phyloP scores from a whole-genome alignment of 1,140 invertebrate species.

The Venturia canescens region DNA sequence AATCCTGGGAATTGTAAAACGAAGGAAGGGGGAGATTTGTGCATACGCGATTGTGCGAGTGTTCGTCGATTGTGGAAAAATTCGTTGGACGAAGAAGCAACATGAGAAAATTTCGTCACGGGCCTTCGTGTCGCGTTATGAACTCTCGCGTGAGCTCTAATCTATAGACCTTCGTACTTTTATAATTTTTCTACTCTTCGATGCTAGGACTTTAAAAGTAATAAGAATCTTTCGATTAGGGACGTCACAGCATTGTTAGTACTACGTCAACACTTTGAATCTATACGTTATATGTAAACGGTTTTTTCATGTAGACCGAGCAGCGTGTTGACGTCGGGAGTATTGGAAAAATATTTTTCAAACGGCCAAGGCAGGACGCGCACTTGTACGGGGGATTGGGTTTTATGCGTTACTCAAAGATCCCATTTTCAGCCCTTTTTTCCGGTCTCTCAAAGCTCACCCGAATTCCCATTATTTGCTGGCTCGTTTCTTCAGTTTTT shows the following conservation, averaged over 20 bases:
- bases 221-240: conserved; percentile 44
- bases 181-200: conserved; percentile 72
- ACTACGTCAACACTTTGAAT: conserved; percentile 26
- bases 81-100: background rate
- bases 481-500: no score
- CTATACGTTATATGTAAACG: conserved; percentile 5
- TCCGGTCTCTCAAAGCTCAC: no score
- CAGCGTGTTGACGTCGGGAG: no score
- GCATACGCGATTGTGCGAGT: background rate
- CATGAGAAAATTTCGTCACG: background rate
- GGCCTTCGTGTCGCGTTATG: conserved; percentile 23
- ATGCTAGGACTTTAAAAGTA: conserved; percentile 60
- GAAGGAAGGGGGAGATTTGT: background rate
- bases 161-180: conserved; percentile 69
- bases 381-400: no score
- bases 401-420: no score
- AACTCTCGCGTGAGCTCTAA: conserved; percentile 53
- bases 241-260: conserved; percentile 32
- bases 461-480: no score
- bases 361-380: no score
- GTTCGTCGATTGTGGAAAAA: background rate
- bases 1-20: background rate
- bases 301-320: background rate
- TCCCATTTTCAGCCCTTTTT: no score
- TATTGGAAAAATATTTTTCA: no score